A percentile compares a stretch with the other conserved stretches of the same genome.
phyloP scores from a whole-genome alignment of 2,113 vertebrate genomes.

The Catharus fuscescens region DNA sequence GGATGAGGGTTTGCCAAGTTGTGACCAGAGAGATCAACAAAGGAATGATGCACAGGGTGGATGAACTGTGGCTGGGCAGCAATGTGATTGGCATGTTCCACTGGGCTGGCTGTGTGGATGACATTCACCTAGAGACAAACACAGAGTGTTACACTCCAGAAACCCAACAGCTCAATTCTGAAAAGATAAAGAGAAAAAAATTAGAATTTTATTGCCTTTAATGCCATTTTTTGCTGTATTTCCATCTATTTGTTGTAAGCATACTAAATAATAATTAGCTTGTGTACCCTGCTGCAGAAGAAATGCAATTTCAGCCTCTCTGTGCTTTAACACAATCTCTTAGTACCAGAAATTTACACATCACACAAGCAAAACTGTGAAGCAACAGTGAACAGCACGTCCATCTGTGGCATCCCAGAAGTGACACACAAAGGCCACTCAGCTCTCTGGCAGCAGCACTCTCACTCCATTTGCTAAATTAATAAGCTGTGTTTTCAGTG shows the following conservation, averaged over 20 bases:
- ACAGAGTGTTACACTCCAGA: neutral
- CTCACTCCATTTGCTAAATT: neutral
- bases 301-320: neutral
- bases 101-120: slow-evolving; percentile 89
- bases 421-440: neutral
- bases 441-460: neutral
- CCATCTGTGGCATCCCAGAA: neutral
- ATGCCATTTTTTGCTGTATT: neutral
- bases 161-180: neutral
- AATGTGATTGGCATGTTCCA: slow-evolving; percentile 90
- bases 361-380: neutral
- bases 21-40: slow-evolving; percentile 94
- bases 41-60: slow-evolving; percentile 89
- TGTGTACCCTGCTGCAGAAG: neutral
- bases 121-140: slow-evolving; percentile 85
- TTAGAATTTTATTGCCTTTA: neutral
- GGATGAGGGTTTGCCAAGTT: slow-evolving; percentile 92
- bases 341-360: neutral
- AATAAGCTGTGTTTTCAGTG: neutral
- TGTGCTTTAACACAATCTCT: neutral
- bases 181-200: neutral
- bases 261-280: neutral
- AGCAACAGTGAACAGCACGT: neutral
- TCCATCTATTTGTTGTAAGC: neutral
- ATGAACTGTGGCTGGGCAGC: slow-evolving; percentile 93